Evolutionary conservation across 1,140 invertebrate species (phyloP), one percentile per base, ranked within the genome.

Genomic region (Cyrtorhinus lividipennis): DNA sequence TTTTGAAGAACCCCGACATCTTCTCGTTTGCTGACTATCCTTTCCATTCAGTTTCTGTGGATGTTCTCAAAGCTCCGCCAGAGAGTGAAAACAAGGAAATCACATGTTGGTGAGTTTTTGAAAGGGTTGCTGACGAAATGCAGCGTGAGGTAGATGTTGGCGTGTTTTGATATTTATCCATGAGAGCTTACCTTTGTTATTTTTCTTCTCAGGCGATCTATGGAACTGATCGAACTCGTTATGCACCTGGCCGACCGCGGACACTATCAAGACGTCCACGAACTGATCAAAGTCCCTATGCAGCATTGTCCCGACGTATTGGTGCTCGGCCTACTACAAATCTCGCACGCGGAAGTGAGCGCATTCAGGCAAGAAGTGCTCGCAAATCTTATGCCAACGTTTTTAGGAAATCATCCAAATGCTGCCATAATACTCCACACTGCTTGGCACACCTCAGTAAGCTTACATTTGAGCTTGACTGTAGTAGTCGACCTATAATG

Each of bases 251-350:
- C 90, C 2, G 94, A 97, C 63, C 81, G 84, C 66, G 46, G 61
- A 24, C 83, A 90, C 44, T 87, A 86, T 69, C 75, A 76, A 56
- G 81, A 86, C 71, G 87, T 94, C 1, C 86, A 90, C 68, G 94
- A 98, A 66, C 73, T 96, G 13, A 92, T 98, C 67, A 95, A 95
- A 72, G 87, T 88, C 74, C 93, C 94, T 0, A 77, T 94, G 10
- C 86, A 91, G 71, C 86, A 93, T 72, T 97, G 93, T 75, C 93
- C 94, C 0, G 95, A 98, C 74, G 83, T 98, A 20, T 77, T 98
- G 12, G 81, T 95, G 5, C 73, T 98, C 24, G 89, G 87, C 1
- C 73, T 97, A 63, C 71, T 96, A 45, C 92, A 97, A 74, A 86
- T 92, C 12, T 46, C 30, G 12, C 85, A 78, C 71, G 80, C 84